Base-by-base conservation (phyloP, 92 coral and sea anemone genomes). In the Nematostella vectensis region DNA sequence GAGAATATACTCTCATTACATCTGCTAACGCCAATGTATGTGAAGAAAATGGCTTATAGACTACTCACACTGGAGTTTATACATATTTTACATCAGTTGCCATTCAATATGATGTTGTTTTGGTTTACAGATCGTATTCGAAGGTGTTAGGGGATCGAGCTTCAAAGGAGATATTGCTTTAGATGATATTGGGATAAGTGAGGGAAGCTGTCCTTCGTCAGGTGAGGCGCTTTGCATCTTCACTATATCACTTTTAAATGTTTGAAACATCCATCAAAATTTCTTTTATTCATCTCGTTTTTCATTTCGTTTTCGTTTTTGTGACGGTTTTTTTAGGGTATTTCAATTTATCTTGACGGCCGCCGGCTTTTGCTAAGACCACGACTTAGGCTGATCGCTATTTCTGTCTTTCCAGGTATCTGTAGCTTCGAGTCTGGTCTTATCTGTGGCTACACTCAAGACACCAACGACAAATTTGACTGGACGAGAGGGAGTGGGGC, bases 151-250 rank as follows among this genome's bases (percentile, higher is more conserved):
- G 28, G 97, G 97, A 4, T 25, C 57, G 4, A 79, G 85, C 48
- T 89, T 67, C 58, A 70, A 79, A 17, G 97, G 97, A n/a, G 91
- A 85, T 31, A 89, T 89, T 4, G 97, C 95, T 2, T 76, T 89
- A 13, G 97, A 89, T 78, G 97, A 89, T 58, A 85, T 89, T 15
- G 70, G 78, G 0, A 37, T 89, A 15, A 65, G 59, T 56, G 97
- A 89, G 27, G 97, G 97, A 4, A 77, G 87, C 62, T 89, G 97
- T 37, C 95, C 91, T 4, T 57, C 97, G 9, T 72, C 97, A 69
- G 95, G 97, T 89, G 60, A 57, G 60, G 9, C 42, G 8, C n/a
- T n/a, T 16, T 40, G 3, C 38, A 38, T 39, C n/a, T n/a, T n/a
- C n/a, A n/a, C n/a, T n/a, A n/a, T n/a, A n/a, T n/a, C n/a, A n/a